Percentiles rank a stretch among this genome's conserved stretches.
These are phyloP conservation scores for Capromys pilorides DNA, from an alignment of 2,797 vertebrate species.

Conservation along the genomic window DNA sequence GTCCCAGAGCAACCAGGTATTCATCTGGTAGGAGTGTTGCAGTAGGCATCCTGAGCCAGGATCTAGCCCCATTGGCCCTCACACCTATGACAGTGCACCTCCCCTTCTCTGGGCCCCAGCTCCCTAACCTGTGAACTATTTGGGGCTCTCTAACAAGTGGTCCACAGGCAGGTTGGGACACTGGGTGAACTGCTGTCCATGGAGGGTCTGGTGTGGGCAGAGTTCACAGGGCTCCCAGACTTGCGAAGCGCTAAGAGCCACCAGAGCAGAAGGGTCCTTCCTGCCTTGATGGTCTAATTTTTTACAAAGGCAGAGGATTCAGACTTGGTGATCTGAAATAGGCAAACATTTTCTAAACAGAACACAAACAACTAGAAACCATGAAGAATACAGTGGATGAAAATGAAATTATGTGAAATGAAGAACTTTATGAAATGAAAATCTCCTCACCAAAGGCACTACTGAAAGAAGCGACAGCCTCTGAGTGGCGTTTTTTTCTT, in stretches of 20 bases:
- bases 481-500: background rate
- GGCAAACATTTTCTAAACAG: background rate
- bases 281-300: background rate
- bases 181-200: background rate
- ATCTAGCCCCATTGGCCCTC: too few relatives aligned
- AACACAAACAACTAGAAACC: background rate
- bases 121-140: background rate
- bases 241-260: background rate
- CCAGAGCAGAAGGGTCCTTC: background rate
- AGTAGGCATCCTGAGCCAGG: background rate
- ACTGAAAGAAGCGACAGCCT: background rate
- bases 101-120: background rate
- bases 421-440: background rate
- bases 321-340: background rate
- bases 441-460: background rate
- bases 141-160: background rate
- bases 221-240: background rate
- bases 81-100: background rate
- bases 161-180: fast-evolving
- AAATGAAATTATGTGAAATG: background rate
- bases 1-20: background rate
- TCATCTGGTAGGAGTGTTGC: background rate
- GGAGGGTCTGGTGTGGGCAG: background rate
- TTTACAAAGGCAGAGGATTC: background rate
- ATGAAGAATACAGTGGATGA: background rate